A percentile compares a stretch with the other conserved stretches of the same genome.
Conservation (phyloP, 2,888 invertebrate species). For the Agrochola circellaris region DNA sequence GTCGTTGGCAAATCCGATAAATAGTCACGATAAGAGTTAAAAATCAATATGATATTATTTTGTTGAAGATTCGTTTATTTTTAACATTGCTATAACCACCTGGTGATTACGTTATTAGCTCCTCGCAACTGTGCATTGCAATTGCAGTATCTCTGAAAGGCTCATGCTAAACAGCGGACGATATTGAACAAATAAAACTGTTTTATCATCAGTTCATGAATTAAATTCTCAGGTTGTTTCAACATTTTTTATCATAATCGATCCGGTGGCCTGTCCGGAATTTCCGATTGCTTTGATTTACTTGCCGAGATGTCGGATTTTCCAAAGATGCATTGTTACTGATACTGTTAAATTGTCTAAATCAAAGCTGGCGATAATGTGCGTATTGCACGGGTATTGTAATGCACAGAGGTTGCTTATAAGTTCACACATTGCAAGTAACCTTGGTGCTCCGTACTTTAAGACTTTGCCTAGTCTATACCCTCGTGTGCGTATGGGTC, state of each 20-base stretch:
- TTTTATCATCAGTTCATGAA: background rate
- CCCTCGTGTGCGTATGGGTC: conserved; percentile 75
- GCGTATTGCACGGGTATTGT: background rate
- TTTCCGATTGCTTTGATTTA: background rate
- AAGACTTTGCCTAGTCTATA: conserved; percentile 49
- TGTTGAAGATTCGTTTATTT: background rate
- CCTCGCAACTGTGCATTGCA: background rate
- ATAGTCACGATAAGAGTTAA: background rate
- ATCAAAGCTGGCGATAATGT: background rate
- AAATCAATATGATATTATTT: background rate
- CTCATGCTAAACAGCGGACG: too few species aligned
- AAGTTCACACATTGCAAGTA: too few species aligned
- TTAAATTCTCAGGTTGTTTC: background rate
- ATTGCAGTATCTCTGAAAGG: background rate
- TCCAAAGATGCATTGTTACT: background rate
- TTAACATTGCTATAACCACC: background rate
- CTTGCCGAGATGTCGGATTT: background rate
- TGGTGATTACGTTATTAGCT: background rate
- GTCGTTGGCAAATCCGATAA: conserved; percentile 17
- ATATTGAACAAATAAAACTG: background rate
- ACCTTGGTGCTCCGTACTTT: background rate
- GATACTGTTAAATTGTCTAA: background rate
- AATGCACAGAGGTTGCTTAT: background rate
- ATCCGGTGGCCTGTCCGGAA: background rate
- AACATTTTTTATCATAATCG: background rate